These are phyloP conservation scores for Bugulina stolonifera DNA, from an alignment of 2,888 invertebrate species.

Conservation along the genomic window DNA sequence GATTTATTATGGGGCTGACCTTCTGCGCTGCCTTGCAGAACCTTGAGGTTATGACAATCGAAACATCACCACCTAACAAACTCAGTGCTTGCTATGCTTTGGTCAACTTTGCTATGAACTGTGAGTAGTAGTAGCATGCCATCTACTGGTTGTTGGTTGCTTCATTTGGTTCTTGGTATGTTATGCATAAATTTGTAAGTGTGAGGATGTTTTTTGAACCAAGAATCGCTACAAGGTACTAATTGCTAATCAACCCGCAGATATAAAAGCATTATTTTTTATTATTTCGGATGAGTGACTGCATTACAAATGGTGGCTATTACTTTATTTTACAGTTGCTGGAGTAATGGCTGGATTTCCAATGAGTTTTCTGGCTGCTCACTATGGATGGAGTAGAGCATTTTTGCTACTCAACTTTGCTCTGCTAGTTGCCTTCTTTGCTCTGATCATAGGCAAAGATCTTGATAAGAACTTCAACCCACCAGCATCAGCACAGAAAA, in stretches of 20 bases:
- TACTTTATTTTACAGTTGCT: no score
- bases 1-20: conserved; percentile 10
- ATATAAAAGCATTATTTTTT: no score
- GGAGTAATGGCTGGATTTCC: conserved; percentile 17
- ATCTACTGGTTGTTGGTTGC: no score
- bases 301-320: no score
- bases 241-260: no score
- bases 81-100: conserved; percentile 17
- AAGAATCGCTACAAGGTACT: no score
- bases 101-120: background rate
- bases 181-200: no score
- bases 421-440: conserved; percentile 19
- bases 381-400: conserved; percentile 16
- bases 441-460: conserved; percentile 14
- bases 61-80: conserved; percentile 16
- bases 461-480: conserved; percentile 4
- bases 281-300: no score
- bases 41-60: conserved; percentile 3
- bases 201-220: no score
- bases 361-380: conserved; percentile 18
- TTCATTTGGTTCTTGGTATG: no score
- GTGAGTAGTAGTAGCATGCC: no score
- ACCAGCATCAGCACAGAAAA: background rate
- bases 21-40: conserved; percentile 23
- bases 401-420: conserved; percentile 23